These are phyloP conservation scores for Noctuana brunneofusca DNA, from an alignment of 2,888 invertebrate species.

Conservation along the genomic window DNA sequence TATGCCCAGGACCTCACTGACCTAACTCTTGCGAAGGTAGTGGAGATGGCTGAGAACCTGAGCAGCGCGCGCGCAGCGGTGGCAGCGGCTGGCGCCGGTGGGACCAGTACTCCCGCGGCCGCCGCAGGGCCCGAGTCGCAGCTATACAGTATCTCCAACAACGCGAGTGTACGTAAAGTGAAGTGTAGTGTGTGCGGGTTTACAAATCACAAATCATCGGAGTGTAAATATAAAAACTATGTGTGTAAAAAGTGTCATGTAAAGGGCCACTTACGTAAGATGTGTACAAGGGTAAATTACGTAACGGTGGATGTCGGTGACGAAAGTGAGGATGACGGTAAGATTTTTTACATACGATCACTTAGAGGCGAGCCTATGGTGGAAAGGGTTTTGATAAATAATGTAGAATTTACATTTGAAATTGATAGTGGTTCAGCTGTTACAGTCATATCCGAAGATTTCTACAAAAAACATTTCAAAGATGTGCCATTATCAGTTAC, in stretches of 20 bases:
- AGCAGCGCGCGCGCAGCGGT: slow-evolving; percentile 40
- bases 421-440: slow-evolving; percentile 41
- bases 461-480: slow-evolving; percentile 36
- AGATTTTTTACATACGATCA: slow-evolving; percentile 32
- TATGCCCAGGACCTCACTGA: slow-evolving; percentile 39
- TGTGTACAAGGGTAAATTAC: too few species aligned
- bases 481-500: slow-evolving; percentile 36
- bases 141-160: slow-evolving; percentile 9
- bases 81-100: slow-evolving; percentile 9
- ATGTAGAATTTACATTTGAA: slow-evolving; percentile 31
- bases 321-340: slow-evolving; percentile 36
- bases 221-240: slow-evolving; percentile 35
- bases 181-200: slow-evolving; percentile 34
- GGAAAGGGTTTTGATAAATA: slow-evolving; percentile 33
- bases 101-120: slow-evolving; percentile 1
- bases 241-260: background rate
- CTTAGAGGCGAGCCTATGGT: slow-evolving; percentile 37
- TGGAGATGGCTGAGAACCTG: slow-evolving; percentile 42
- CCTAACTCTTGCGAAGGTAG: slow-evolving; percentile 42
- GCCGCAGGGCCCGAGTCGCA: background rate
- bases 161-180: slow-evolving; percentile 2
- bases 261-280: too few species aligned
- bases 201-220: slow-evolving; percentile 38
- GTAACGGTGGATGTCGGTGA: slow-evolving; percentile 14
- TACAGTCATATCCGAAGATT: slow-evolving; percentile 36